Evolutionary conservation across 2,797 vertebrate species (phyloP), one percentile per base, ranked within the genome.

Genomic region (Pterois miles): DNA sequence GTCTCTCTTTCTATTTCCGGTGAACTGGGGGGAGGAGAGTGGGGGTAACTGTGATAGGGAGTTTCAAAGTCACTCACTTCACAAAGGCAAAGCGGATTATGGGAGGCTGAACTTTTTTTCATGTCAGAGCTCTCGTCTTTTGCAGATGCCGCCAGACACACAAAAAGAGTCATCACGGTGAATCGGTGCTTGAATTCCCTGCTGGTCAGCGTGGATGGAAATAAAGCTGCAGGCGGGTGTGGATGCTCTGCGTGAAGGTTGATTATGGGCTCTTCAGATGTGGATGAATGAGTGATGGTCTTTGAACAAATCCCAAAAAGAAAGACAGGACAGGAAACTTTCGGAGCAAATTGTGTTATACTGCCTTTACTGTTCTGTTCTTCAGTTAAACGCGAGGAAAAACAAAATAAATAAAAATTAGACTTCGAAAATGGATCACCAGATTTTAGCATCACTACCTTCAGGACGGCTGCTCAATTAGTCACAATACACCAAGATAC

Each of bases 51-150:
- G 73, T 29, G 65, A 89, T 87, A 75, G 80, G 8, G 54, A 91
- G 77, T 93, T 93, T 93, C 91, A 93, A 93, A 91, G 91, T 94
- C 86, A 91, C 59, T 79, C 58, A 13, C 80, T 86, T 83, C 71
- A 83, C 72, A 91, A 92, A 91, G 84, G 82, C 85, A 88, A 85
- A 86, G 80, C 56, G 76, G 89, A 90, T 91, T 92, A 88, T 73
- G 83, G 29, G 64, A 83, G 56, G 22, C 67, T 46, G 56, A 82
- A 88, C 78, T 86, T 89, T 86, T 89, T 86, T 80, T 83, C 74
- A 76, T 78, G 76, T 77, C 72, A 62, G 50, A 77, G 76, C 65
- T 63, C 74, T 78, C 38, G 9, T 76, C 59, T 83, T 80, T 27
- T 58, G 48, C 79, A 80, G 48, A 86, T 60, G 66, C 63, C 10